Base-by-base conservation (phyloP, 2,888 invertebrate species). In the Frankliniella fusca region DNA sequence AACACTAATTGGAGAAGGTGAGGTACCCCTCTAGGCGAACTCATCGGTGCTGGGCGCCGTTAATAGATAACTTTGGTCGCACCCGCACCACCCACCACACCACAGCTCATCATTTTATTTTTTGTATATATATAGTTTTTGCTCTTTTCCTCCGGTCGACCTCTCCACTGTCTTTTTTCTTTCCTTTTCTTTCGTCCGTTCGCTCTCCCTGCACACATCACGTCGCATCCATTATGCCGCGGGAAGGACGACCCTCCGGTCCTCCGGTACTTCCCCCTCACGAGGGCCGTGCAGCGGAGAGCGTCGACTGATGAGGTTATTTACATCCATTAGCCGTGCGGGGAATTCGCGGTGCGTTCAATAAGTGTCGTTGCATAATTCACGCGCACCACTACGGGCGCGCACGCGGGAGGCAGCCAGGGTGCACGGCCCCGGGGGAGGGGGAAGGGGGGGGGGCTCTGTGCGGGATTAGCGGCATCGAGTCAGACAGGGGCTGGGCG, bases 321-420 rank as follows among this genome's bases (percentile, higher is more conserved):
- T 76, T 76, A 76, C 70, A 76, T 76, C 70, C 70, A 76, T 76
- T 76, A 76, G 70, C 70, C 20, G 70, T 70, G 70, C 70, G 54
- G 54, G 54, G 54, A 54, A 54, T 54, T 20, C 54, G 54, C 54
- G 70, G 70, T 76, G 70, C 70, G 70, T 23, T 76, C 70, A 76
- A 27, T 76, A 27, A 76, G 70, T 76, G 70, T 76, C 70, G 70
- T 27, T 76, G 70, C 70, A 76, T 76, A 23, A 76, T 76, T 76
- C 70, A 76, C 10, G 70, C 23, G 38, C 5, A 20, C 70, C 12
- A 76, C 70, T 7, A 27, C 23, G 70, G 27, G 70, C 9, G 70
- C 10, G 70, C 10, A 7, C n/a, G 61, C 18, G 61, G 15, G 61
- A 3, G 10, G 61, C 20, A n/a, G 61, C n/a, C n/a, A n/a, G n/a